These are phyloP conservation scores for Acrobasis repandana DNA, from an alignment of 2,888 invertebrate species.

Conservation along the genomic window DNA sequence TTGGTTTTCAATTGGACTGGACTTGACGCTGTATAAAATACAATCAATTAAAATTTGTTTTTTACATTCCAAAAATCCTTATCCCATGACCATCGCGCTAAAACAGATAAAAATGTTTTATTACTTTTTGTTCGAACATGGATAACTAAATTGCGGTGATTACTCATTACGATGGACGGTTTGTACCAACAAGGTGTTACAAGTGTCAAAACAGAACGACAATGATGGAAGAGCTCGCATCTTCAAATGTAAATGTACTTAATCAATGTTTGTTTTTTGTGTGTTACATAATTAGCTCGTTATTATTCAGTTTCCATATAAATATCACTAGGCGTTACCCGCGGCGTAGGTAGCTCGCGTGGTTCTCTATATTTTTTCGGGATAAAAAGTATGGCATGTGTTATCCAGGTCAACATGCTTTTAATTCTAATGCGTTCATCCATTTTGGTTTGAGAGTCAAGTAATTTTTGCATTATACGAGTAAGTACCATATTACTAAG, in stretches of 20 bases:
- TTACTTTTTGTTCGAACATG: conserved; percentile 8
- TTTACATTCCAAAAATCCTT: not conserved
- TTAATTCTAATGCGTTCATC: no score
- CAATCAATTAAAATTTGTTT: not conserved
- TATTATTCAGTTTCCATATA: not conserved
- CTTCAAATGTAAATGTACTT: not conserved
- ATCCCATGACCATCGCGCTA: not conserved
- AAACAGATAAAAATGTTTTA: not conserved
- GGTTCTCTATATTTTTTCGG: no score
- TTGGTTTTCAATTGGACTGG: no score
- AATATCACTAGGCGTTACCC: no score
- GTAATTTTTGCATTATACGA: no score
- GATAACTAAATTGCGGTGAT: conserved; percentile 8
- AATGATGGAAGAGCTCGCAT: conserved; percentile 10
- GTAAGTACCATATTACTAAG: no score
- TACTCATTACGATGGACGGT: conserved; percentile 7
- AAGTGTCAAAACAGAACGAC: conserved; percentile 3
- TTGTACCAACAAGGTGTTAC: conserved; percentile 17
- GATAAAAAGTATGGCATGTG: no score
- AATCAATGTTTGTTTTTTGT: not conserved
- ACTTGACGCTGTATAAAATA: not conserved
- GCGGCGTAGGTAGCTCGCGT: no score
- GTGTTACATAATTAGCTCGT: not conserved
- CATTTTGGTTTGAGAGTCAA: no score
- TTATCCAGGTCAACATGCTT: no score